Base-by-base conservation (phyloP, 2,888 invertebrate genomes). In the Cabera pusaria region DNA sequence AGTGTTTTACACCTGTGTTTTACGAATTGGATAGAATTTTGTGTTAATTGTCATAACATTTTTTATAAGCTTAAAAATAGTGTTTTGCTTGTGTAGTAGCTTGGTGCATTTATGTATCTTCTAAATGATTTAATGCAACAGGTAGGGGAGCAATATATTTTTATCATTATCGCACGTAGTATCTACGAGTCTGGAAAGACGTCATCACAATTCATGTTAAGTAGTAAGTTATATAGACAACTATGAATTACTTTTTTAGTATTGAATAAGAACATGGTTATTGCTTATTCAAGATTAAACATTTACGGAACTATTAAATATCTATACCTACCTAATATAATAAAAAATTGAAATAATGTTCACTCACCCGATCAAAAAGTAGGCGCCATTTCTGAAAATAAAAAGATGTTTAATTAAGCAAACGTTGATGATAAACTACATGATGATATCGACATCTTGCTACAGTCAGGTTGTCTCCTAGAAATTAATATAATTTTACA, bases 351-450 rank as follows among this genome's bases (percentile, higher is more conserved):
- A 9, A 6, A 7, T 3, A 9, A 21, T 1, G 3, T 4, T 24
- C 44, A 79, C 87, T 91, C 78, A 96, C 96, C 91, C 94, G 93
- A 80, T 96, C 96, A 72, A 96, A 96, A 47, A 96, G 91, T 48
- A 94, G 92, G 55, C 96, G 92, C 96, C 96, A 96, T 95, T 95
- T 96, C 96, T 96, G 91, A 46, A 92, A 92, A 49, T 64, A 72
- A 68, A 61, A 55, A 63, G 9, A 3, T 14, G n/a, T n/a, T n/a
- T n/a, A n/a, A n/a, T n/a, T 2, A 23, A 32, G 19, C 20, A 7
- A 20, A 20, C 8, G 2, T 8, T 6, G 20, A 20, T 12, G 0
- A 9, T 21, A 8, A 9, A 21, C n/a, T n/a, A n/a, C n/a, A n/a
- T n/a, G n/a, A n/a, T n/a, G n/a, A n/a, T n/a, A n/a, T n/a, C n/a